Evolutionary conservation across 1,140 invertebrate genomes (phyloP), one percentile per base, ranked within the genome.

Genomic region (Procambarus virginalis): DNA sequence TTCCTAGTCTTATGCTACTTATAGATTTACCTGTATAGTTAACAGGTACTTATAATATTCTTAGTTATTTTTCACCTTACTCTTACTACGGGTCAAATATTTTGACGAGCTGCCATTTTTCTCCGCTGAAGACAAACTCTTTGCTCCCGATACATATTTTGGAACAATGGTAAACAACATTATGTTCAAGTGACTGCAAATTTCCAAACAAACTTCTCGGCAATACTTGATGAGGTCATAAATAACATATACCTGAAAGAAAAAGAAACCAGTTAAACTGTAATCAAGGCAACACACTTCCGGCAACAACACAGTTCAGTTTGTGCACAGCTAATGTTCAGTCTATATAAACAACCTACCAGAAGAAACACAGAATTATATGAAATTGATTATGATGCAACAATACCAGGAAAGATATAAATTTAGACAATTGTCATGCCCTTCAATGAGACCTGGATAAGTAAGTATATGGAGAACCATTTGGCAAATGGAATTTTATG

Each of bases 181-280:
- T 92, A 99, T 98, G 91, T 97, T 96, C 84, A 99, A 94, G 93
- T 97, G 97, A 91, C 97, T 96, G 94, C 98, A 99, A 92, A 99
- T 99, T 94, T 99, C 97, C 83, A 96, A 94, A 93, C 98, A 99
- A 73, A 99, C 96, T 93, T 96, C 95, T 93, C 94, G 95, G 93
- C 93, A 97, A 94, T 98, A 99, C 22, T 96, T 94, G 9, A 97
- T 92, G 87, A 99, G 94, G 94, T 99, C 97, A 91, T 97, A 94
- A n/a, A 95, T 95, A 22, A 96, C 97, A 96, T 97, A 98, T 86
- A 97, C 94, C 95, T 96, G 93, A 12, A 94, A 94, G 92, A 60
- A 12, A 84, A 95, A 94, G 8, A 60, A n/a, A 81, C 58, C 45
- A 45, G 84, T 46, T 75, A 55, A 83, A 55, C 58, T 34, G 75